Evolutionary conservation across 2,888 invertebrate genomes (phyloP), one percentile per base, ranked within the genome.

Genomic region (Aquatica leii): DNA sequence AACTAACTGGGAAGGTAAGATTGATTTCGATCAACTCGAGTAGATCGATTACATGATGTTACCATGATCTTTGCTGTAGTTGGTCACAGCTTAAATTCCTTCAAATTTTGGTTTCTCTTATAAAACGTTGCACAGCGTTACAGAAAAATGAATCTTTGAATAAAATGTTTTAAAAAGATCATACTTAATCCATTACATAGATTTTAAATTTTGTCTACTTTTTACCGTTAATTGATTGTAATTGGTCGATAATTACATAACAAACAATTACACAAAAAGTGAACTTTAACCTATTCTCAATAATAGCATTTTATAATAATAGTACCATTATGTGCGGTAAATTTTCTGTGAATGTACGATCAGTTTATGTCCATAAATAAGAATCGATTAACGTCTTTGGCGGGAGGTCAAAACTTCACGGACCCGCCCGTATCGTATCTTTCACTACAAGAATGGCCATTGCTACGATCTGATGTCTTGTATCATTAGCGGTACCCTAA

Each of bases 401-500:
- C 72, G 65, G 74, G 72, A 73, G 73, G 71, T 73, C 74, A 71
- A 68, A 48, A 59, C 62, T 61, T 51, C 59, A 66, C 67, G 62
- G 71, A 64, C 67, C 70, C 69, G 69, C 71, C 71, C 67, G 69
- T 46, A 68, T 68, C 65, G 67, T 65, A 67, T 69, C 71, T 73
- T 71, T 73, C 73, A 70, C 69, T 65, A 55, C 68, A 68, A 62
- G 65, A 64, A 69, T 65, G 62, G 68, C 67, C 71, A 66, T 70
- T 68, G 69, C 70, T 68, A 68, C 70, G 73, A 73, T 74, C 72
- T 71, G 65, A 68, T 73, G 24, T 24, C 24, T 24, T 24, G 74
- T 73, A 76, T 75, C 76, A 74, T 76, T 77, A 77, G 76, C 76
- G 75, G 74, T 76, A 75, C 73, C 75, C 68, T 73, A 70, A 74